Conservation (phyloP, 2,888 invertebrate species). For the Tipula vernalis region DNA sequence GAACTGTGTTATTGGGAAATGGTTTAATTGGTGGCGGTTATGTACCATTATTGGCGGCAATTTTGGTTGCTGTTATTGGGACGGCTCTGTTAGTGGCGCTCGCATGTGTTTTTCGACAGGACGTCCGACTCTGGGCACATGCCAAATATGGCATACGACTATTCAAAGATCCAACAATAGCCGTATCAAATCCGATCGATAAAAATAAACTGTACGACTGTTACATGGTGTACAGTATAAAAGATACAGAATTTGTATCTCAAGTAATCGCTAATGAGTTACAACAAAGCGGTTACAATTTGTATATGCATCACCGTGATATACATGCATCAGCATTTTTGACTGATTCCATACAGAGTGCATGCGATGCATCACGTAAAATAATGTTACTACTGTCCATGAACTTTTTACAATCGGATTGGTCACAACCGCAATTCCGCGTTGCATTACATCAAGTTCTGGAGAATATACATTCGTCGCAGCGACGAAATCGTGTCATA, state of each 20-base stretch:
- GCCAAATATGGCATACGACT: slow-evolving; percentile 66
- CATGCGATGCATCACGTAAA: slow-evolving; percentile 49
- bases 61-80: slow-evolving; percentile 56
- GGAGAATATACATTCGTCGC: slow-evolving; percentile 50
- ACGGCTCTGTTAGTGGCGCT: slow-evolving; percentile 58
- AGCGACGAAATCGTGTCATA: slow-evolving; percentile 46
- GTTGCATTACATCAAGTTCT: slow-evolving; percentile 65
- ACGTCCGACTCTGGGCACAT: slow-evolving; percentile 68
- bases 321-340: slow-evolving; percentile 33
- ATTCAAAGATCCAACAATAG: slow-evolving; percentile 38
- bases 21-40: slow-evolving; percentile 45
- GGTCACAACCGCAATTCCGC: slow-evolving; percentile 69
- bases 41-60: slow-evolving; percentile 62
- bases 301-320: slow-evolving; percentile 59
- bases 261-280: slow-evolving; percentile 57
- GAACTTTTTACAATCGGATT: slow-evolving; percentile 69
- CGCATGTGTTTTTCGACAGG: slow-evolving; percentile 63
- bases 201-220: slow-evolving; percentile 70
- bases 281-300: slow-evolving; percentile 48
- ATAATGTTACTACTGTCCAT: slow-evolving; percentile 70
- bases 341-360: slow-evolving; percentile 35
- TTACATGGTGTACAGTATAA: slow-evolving; percentile 73
- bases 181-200: slow-evolving; percentile 12
- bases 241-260: slow-evolving; percentile 61
- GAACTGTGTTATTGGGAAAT: slow-evolving; percentile 26